phyloP scores from a whole-genome alignment of 2,113 vertebrate species.

The Acanthisitta chloris region DNA sequence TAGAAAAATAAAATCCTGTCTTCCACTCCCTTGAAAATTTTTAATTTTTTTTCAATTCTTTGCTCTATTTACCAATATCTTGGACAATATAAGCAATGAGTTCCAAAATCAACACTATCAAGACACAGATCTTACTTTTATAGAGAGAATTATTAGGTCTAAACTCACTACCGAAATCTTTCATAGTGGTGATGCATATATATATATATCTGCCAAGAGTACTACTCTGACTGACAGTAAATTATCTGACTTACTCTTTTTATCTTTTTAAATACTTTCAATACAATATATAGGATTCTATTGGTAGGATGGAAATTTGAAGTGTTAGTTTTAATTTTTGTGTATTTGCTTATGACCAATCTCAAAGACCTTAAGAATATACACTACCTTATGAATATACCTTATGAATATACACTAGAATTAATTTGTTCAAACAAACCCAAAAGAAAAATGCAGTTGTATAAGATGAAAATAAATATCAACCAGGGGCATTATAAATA shows the following conservation, averaged over 20 bases:
- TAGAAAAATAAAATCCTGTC: background rate
- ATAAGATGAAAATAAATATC: background rate
- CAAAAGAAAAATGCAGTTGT: background rate
- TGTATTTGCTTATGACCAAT: background rate
- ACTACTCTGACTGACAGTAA: background rate
- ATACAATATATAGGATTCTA: background rate
- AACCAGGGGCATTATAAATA: background rate
- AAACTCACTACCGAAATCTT: background rate
- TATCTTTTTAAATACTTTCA: background rate
- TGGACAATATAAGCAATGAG: background rate
- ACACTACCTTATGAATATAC: background rate
- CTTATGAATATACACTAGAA: background rate
- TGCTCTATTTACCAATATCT: background rate
- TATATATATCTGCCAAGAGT: background rate
- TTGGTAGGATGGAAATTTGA: background rate
- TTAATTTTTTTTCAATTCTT: background rate
- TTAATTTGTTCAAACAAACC: background rate
- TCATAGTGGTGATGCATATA: background rate
- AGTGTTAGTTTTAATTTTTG: background rate
- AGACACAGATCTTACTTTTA: background rate
- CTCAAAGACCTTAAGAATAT: background rate
- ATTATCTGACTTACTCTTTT: background rate
- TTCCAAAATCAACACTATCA: background rate
- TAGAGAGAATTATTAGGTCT: background rate
- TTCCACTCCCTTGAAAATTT: background rate